Percentiles rank a stretch among this genome's conserved stretches.
phyloP scores from a whole-genome alignment of 2,797 vertebrate species.

The Pristis pectinata region DNA sequence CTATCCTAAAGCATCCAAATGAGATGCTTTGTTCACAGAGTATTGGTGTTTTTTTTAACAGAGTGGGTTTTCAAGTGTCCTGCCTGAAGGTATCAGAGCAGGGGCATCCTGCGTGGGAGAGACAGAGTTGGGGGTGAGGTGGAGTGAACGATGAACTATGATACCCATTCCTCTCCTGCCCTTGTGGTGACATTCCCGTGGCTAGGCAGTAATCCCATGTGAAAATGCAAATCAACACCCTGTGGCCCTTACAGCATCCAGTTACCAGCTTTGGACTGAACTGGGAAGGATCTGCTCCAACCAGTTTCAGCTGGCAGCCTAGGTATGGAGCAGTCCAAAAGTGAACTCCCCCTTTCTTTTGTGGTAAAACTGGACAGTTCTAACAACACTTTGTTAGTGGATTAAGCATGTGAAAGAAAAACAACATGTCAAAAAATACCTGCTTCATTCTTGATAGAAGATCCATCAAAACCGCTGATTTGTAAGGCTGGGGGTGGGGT shows the following conservation, averaged over 20 bases:
- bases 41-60: not conserved
- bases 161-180: not conserved
- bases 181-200: not conserved
- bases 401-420: not conserved
- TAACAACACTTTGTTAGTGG: not conserved
- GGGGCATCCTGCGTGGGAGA: not conserved
- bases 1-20: not conserved
- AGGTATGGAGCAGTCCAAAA: not conserved
- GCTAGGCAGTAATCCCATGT: not conserved
- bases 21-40: not conserved
- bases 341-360: not conserved
- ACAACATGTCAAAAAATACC: not conserved
- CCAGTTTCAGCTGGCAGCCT: not conserved
- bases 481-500: not conserved
- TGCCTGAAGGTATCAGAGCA: not conserved
- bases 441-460: not conserved
- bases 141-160: not conserved
- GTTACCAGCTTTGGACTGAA: not conserved
- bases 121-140: too few species aligned
- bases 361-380: not conserved
- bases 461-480: not conserved
- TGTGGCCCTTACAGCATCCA: too few species aligned
- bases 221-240: not conserved
- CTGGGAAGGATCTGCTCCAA: not conserved
- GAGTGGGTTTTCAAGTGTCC: not conserved